Base-by-base conservation (phyloP, 1,140 invertebrate species). In the Hyles euphorbiae region DNA sequence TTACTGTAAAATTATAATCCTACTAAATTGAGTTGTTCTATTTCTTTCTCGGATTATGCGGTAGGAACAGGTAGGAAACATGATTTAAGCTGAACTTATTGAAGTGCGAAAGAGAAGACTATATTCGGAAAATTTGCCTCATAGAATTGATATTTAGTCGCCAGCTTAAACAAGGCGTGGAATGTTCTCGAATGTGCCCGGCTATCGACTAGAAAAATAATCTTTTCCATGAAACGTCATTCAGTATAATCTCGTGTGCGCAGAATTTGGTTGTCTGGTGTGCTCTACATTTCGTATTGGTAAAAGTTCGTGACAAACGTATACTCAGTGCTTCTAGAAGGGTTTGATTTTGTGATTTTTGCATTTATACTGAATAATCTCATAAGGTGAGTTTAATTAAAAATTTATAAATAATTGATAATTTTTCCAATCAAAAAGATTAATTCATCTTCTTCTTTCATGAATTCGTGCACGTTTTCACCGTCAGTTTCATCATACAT, bases 141-240 rank as follows among this genome's bases (percentile, higher is more conserved):
- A 33, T 54, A 32, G 3, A 32, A 1, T 4, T 44, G 2, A 12
- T 22, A 44, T 54, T 54, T 54, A 45, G 11, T 54, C 53, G 53
- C 3, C 9, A 44, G 11, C 12, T 3, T 22, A 11, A 22, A 9
- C 10, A 47, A 32, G 44, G 44, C 22, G 56, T 54, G 63, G 79
- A 82, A 82, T 63, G 66, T 82, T 82, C 79, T 82, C 63, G 79
- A 81, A 82, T 59, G 56, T 67, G 56, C 65, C 59, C 65, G 50
- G 34, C 22, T 52, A 52, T 52, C 50, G 50, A 52, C 50, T 33
- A 7, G 9, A 52, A 33, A 32, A 52, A 34, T 9, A 9, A 10
- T 12, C 33, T 34, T 52, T 52, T 10, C 50, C 5, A 52, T 34
- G 61, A 53, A 53, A 53, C 52, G 52, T 53, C 52, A 53, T 53